Base-by-base conservation (phyloP, 2,888 invertebrate genomes). In the Ectemnius lituratus region DNA sequence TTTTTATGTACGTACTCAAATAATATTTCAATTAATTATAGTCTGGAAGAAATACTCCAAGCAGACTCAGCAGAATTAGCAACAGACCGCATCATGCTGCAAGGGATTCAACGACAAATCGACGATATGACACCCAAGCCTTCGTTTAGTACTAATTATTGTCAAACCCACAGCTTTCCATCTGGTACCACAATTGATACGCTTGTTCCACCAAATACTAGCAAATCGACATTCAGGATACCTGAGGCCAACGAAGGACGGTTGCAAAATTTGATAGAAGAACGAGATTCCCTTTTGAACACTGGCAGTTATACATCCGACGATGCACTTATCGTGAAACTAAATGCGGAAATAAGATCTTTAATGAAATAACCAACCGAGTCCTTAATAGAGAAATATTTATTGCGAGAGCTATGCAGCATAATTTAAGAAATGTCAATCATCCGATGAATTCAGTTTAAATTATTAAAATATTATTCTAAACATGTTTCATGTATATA, bases 341-440 rank as follows among this genome's bases (percentile, higher is more conserved):
- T 93, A 58, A 93, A 93, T 82, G 90, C 91, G 14, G 93, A 93
- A 82, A 93, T 93, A 76, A 88, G 92, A 73, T 91, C 88, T 63
- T 87, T 93, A 84, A 85, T 93, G 27, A 91, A 37, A 37, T 37
- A 11, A 37, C 5, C 11, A 8, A 0, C 37, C 37, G 37, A 37
- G 11, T 37, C 37, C 37, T 37, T 37, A 8, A 37, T 1, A 6
- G 37, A 37, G 4, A 37, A 37, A 37, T 37, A 37, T 37, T 37
- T 37, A 37, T 37, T 37, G 8, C 8, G 37, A 37, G 37, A 8
- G 8, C 8, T 11, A 11, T 23, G 2, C 6, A 1, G 37, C 37
- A 37, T 37, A 6, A 11, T 37, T 37, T 37, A 6, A 37, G 62
- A 49, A n/a, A 59, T 23, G 62, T 61, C n/a, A n/a, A 58, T 20